A percentile compares a stretch with the other conserved stretches of the same genome.
These are phyloP conservation scores for Falco biarmicus DNA, from an alignment of 2,797 vertebrate genomes.

Conservation along the genomic window DNA sequence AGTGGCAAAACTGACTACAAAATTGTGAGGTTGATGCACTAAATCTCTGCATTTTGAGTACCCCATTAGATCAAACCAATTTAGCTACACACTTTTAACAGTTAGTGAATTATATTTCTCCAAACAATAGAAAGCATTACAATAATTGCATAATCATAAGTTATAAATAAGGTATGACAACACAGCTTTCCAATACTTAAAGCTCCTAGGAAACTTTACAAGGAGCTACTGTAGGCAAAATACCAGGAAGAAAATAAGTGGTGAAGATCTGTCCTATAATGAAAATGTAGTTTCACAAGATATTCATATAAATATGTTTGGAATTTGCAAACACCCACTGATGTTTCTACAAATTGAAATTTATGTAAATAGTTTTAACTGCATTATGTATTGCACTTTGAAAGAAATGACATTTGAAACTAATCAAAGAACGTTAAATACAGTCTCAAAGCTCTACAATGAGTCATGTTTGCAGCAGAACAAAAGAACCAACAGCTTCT, in stretches of 20 bases:
- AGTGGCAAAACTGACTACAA: not conserved
- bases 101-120: not conserved
- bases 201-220: not conserved
- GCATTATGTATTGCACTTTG: not conserved
- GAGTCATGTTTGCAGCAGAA: not conserved
- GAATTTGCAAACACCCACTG: not conserved
- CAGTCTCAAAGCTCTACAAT: not conserved
- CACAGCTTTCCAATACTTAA: not conserved
- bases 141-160: not conserved
- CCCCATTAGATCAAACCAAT: not conserved
- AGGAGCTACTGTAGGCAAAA: not conserved
- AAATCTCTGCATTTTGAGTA: not conserved
- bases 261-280: not conserved
- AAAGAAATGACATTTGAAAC: not conserved
- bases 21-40: not conserved
- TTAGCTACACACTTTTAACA: not conserved
- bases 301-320: not conserved
- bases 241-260: not conserved
- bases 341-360: not conserved
- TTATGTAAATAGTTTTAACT: not conserved
- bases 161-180: not conserved
- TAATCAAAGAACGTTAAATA: not conserved
- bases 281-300: not conserved
- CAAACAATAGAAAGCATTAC: not conserved
- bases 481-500: not conserved